Conservation (phyloP, 35 echinoderm and acorn worm genomes). For the Heliocidaris erythrogramma region DNA sequence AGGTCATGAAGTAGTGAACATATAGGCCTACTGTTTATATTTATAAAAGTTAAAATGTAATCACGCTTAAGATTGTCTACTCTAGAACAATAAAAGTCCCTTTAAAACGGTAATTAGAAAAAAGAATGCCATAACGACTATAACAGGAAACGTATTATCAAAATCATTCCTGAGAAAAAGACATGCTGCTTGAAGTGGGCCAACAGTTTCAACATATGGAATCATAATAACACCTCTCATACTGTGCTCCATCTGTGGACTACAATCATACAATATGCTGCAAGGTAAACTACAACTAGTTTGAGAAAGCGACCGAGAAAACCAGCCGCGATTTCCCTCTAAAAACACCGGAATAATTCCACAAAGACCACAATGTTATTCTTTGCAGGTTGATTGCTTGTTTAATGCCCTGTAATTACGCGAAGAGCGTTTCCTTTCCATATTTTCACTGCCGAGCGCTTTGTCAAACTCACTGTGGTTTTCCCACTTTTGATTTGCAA, state of each 20-base stretch:
- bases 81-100: too few species aligned
- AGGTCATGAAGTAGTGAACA: too few species aligned
- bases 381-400: constrained; percentile 27
- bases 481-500: too few species aligned
- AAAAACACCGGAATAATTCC: constrained; percentile 9
- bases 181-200: background rate
- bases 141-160: background rate
- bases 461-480: background rate
- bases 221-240: background rate
- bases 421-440: background rate
- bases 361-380: background rate
- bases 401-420: constrained; percentile 31
- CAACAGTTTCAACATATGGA: background rate
- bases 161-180: background rate
- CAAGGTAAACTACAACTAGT: background rate
- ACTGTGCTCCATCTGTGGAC: background rate
- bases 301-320: constrained; percentile 17
- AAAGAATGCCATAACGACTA: too few species aligned
- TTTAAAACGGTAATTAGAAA: too few species aligned
- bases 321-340: background rate
- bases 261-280: background rate
- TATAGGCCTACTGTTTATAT: too few species aligned
- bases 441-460: background rate
- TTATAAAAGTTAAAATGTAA: too few species aligned
- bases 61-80: too few species aligned